Conservation (phyloP, 1,140 invertebrate species). For the Parapsyche elsis region DNA sequence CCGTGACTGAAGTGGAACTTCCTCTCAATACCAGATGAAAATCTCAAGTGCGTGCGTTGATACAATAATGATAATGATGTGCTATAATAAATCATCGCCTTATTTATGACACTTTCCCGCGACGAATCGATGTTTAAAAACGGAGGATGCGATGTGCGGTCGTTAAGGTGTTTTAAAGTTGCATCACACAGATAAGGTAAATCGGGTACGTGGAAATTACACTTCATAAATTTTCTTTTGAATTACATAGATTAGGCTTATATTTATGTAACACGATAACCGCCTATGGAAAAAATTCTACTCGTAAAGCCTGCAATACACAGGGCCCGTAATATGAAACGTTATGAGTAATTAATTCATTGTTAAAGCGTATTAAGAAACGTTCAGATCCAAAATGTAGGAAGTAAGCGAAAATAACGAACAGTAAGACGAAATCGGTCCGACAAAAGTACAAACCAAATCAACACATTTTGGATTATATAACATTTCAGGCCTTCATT, state of each 20-base stretch:
- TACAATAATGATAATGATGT: too few species aligned
- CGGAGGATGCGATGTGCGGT: neutral
- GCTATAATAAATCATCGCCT: too few species aligned
- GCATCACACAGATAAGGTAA: neutral
- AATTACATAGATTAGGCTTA: too few species aligned
- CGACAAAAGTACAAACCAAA: neutral
- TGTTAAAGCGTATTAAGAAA: too few species aligned
- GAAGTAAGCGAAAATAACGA: neutral
- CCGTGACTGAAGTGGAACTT: conserved; percentile 11
- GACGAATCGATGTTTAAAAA: conserved; percentile 9
- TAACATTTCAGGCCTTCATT: conserved; percentile 1
- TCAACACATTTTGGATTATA: neutral
- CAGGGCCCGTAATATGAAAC: too few species aligned
- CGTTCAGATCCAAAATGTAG: too few species aligned
- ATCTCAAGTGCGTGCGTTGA: conserved; percentile 4
- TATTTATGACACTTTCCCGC: neutral
- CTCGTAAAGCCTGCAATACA: too few species aligned
- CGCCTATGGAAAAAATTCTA: too few species aligned
- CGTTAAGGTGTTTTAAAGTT: neutral
- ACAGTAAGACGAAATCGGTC: neutral
- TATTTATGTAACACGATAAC: too few species aligned
- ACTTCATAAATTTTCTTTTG: too few species aligned
- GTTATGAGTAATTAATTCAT: too few species aligned
- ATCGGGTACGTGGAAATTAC: neutral
- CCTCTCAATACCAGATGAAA: neutral